Base-by-base conservation (phyloP, 2,797 vertebrate species). In the Caiman crocodilus region DNA sequence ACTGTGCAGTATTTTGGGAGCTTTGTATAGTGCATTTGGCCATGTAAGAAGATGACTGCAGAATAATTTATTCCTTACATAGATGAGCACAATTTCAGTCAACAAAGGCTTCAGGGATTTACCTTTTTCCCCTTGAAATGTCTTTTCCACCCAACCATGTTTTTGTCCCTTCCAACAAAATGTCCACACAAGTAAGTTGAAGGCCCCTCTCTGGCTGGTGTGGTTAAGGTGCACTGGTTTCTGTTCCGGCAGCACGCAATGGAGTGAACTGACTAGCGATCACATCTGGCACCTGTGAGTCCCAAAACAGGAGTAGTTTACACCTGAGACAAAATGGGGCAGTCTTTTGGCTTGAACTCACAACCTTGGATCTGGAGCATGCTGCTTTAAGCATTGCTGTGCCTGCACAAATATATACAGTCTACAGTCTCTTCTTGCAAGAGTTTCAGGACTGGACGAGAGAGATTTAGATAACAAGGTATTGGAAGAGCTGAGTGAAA, bases 381-480 rank as follows among this genome's bases (percentile, higher is more conserved):
- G 7, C 17, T n/a, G 23, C 15, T 79, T 9, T 56, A n/a, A 35
- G 11, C 63, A 50, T 50, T n/a, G 28, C 23, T 12, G 78, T 79
- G 71, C 11, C 14, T 84, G 26, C 17, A 5, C 20, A 79, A 79
- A 35, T 1, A 0, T 69, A 30, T 4, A 0, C 26, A 56, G 16
- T 13, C 32, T 58, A 5, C 55, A 17, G 5, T 79, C 14, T 73
- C 13, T 80, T 55, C 71, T n/a, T 7, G 15, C 12, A 7, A 4
- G 10, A 59, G 7, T 87, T 57, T 42, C 20, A 15, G 84, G 81
- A 58, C 59, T 55, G 64, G 67, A 42, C 42, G 67, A 14, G 3
- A 0, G 0, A 26, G 50, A 87, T n/a, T 76, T 58, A 26, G 0
- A 3, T 13, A n/a, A 4, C 0, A 0, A 17, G 20, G 25, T 76